A percentile compares a stretch with the other conserved stretches of the same genome.
Conservation (phyloP, 2,113 vertebrate species). For the Cepphus grylle region DNA sequence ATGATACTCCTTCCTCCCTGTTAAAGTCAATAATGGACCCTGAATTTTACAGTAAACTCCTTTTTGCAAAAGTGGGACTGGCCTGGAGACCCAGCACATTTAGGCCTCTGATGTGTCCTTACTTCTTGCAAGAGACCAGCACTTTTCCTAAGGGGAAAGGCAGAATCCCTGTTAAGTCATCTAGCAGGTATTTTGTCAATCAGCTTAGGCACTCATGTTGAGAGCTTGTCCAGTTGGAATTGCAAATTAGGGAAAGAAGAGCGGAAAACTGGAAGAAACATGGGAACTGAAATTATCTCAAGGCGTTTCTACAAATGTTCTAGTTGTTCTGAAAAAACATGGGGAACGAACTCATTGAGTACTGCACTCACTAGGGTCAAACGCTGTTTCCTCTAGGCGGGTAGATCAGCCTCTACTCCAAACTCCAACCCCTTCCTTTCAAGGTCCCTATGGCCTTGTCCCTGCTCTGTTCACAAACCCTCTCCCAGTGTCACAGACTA, state of each 20-base stretch:
- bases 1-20: not conserved
- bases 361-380: not conserved
- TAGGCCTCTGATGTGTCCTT: not conserved
- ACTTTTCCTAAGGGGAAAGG: not conserved
- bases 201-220: not conserved
- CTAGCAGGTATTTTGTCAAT: not conserved
- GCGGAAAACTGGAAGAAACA: not conserved
- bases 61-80: not conserved
- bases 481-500: not conserved
- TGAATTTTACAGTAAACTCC: not conserved
- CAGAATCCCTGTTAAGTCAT: not conserved
- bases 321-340: not conserved
- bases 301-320: not conserved
- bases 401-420: not conserved
- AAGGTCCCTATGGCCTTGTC: not conserved
- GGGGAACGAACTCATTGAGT: accelerated
- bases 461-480: not conserved
- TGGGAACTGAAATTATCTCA: not conserved
- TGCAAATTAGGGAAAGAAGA: not conserved
- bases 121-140: not conserved
- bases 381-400: not conserved
- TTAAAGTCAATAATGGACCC: not conserved
- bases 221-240: not conserved
- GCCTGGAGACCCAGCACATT: not conserved
- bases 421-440: not conserved